Percentiles rank a stretch among this genome's conserved stretches.
These are phyloP conservation scores for Nannobrachium achirus DNA, from an alignment of 2,113 vertebrate species.

Conservation along the genomic window DNA sequence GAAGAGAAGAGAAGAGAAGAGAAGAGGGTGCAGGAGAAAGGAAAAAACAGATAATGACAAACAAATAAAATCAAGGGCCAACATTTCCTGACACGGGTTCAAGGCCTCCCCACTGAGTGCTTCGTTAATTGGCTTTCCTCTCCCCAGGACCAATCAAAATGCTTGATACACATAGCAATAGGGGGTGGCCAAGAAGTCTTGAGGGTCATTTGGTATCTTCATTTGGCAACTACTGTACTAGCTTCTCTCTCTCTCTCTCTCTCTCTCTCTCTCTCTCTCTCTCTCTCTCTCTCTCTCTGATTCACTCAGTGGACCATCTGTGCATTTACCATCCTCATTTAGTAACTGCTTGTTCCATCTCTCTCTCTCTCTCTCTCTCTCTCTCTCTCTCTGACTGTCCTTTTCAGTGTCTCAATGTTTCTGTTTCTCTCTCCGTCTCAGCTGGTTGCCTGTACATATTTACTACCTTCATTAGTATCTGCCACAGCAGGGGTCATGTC, in stretches of 20 bases:
- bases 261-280: not conserved
- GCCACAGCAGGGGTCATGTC: conserved; percentile 2
- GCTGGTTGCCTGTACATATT: no score
- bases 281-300: not conserved
- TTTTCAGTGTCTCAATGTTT: not conserved
- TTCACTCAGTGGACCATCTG: not conserved
- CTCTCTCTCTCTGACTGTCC: not conserved
- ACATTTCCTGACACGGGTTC: conserved; percentile 25
- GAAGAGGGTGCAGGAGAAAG: not conserved
- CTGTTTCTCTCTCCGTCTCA: not conserved
- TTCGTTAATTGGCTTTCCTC: conserved; percentile 43
- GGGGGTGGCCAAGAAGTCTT: conserved; percentile 14
- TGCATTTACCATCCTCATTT: conserved; percentile 31
- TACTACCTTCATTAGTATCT: no score
- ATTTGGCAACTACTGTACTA: not conserved
- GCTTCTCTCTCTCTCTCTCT: not conserved
- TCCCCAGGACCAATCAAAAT: conserved; percentile 52
- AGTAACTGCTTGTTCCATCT: not conserved
- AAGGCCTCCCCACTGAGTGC: conserved; percentile 34
- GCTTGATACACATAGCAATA: conserved; percentile 37
- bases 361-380: not conserved
- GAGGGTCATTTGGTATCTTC: conserved; percentile 5
- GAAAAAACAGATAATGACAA: not conserved
- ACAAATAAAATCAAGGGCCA: not conserved
- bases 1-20: not conserved